Base-by-base conservation (phyloP, 1,140 invertebrate genomes). In the Drosophila grimshawi region DNA sequence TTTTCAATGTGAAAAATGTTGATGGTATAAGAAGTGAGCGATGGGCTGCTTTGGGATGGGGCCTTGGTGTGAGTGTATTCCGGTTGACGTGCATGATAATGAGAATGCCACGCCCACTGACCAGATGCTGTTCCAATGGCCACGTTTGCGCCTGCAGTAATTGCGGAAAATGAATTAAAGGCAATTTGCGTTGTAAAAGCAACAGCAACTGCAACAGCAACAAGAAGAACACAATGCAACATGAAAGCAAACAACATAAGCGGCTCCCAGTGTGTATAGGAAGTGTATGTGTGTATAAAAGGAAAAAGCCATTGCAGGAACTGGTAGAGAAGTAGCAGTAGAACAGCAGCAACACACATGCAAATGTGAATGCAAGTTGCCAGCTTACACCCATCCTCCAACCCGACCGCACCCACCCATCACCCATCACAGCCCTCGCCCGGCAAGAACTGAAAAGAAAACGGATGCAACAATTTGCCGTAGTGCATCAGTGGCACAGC, bases 131-230 rank as follows among this genome's bases (percentile, higher is more conserved):
- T 19, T 43, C 53, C 52, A 32, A 8, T 59, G 56, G 39, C n/a
- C 41, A 29, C 39, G 35, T 10, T 64, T 57, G n/a, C 52, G 80
- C 76, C 80, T 51, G 60, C 67, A 79, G 80, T 83, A 83, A 83
- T 83, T 83, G 80, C 80, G 80, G 80, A 79, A 83, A 83, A 83
- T 83, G 80, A 83, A 83, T 83, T 83, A 83, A 83, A 83, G 80
- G 80, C 80, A 83, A 83, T 83, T 83, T 83, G 80, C 51, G 75
- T 75, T 39, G 68, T 48, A 65, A 52, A 56, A 65, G 55, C 48
- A 52, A 55, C 46, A 53, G 30, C 43, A 19, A 19, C 19, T 19
- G 19, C 19, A 19, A 8, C 32, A 19, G 59, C 30, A 55, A 39
- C 63, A 77, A 61, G 67, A 81, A 65, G 67, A 81, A 65, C 64